Evolutionary conservation across 2,113 vertebrate genomes (phyloP), one percentile per base, ranked within the genome.

Genomic region (Cynoglossus semilaevis): DNA sequence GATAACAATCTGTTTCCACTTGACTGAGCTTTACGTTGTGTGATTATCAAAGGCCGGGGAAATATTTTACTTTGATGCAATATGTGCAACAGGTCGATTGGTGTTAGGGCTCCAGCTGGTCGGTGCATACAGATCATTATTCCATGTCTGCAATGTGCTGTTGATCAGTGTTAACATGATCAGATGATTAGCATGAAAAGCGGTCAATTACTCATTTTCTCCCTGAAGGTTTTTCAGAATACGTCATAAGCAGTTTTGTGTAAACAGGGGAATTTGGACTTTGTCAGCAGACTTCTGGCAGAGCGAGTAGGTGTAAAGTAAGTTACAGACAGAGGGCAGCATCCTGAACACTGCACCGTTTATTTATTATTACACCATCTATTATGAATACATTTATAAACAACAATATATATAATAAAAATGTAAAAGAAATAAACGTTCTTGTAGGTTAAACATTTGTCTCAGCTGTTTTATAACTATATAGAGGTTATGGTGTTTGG

Each of bases 221-320:
- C 38, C 11, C 37, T 13, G 14, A 1, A 18, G 18, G 14, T 42
- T 45, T 55, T 41, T 56, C 15, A 38, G 35, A 51, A 34, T 51
- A 44, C 55, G 15, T 67, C 48, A 58, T 29, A 54, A 37, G 38
- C 15, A 50, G 43, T 46, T 73, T 47, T 55, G 13, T 58, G 54
- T 60, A 9, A 47, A 15, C n/a, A 45, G 44, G 1, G 49, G 74
- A 70, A 77, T 67, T 19, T 43, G 16, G 38, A 54, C 34, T 15
- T 37, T 62, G 37, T 49, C 18, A 13, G 0, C 1, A 22, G 51
- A 40, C 38, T 64, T 59, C 63, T 43, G 15, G 9, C 34, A 9
- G 22, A 43, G 9, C 44, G n/a, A n/a, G 62, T 59, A 16, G 34
- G 55, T 15, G 47, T 44, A 34, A 36, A 10, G 8, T n/a, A 35